Conservation (phyloP, 2,888 invertebrate genomes). For the Meghimatium bilineatum region DNA sequence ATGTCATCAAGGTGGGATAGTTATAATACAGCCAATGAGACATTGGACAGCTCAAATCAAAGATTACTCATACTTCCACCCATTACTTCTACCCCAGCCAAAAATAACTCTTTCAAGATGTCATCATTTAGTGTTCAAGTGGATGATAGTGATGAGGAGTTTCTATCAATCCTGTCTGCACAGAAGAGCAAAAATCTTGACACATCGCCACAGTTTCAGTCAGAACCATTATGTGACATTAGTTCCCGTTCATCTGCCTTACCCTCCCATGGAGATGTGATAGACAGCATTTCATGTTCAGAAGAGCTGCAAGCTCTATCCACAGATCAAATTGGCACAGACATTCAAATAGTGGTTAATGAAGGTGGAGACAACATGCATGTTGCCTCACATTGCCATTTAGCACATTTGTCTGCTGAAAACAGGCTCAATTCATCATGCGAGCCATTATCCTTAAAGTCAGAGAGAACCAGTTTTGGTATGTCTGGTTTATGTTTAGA, state of each 20-base stretch:
- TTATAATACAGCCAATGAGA: slow-evolving; percentile 22
- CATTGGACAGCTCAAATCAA: not conserved
- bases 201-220: not conserved
- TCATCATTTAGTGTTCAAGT: not conserved
- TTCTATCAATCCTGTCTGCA: slow-evolving; percentile 46
- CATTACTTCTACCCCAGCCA: not conserved
- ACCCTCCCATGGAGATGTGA: not conserved
- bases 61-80: not conserved
- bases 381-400: not conserved
- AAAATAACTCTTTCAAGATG: not conserved
- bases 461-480: slow-evolving; percentile 37
- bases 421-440: not conserved
- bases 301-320: not conserved
- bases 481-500: slow-evolving; percentile 32
- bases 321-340: not conserved
- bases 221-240: too few species aligned
- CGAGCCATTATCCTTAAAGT: slow-evolving; percentile 7
- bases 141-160: slow-evolving; percentile 50
- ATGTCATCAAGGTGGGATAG: slow-evolving; percentile 16
- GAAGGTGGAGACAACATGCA: not conserved
- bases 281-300: not conserved
- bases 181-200: slow-evolving; percentile 33
- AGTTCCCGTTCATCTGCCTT: not conserved
- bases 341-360: not conserved
- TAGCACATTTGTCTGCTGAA: not conserved